These are phyloP conservation scores for Tyto alba DNA, from an alignment of 2,113 vertebrate species.

Conservation along the genomic window DNA sequence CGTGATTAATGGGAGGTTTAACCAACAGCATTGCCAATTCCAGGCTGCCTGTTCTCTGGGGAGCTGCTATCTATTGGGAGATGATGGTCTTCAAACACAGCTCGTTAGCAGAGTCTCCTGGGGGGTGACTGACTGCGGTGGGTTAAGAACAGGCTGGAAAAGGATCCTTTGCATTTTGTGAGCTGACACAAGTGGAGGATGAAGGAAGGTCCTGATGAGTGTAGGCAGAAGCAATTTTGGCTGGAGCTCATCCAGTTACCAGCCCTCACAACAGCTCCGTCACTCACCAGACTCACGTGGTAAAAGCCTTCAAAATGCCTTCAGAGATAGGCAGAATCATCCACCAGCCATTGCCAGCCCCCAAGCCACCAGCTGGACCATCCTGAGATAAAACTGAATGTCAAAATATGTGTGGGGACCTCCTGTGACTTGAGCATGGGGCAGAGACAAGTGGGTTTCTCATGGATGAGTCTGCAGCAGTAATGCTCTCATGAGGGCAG, in stretches of 20 bases:
- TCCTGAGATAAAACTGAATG: background rate
- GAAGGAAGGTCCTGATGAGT: background rate
- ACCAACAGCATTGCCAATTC: background rate
- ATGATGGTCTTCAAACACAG: constrained; percentile 9
- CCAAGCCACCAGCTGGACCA: background rate
- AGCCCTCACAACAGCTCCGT: background rate
- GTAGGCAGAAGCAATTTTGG: background rate
- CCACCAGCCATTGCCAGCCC: background rate
- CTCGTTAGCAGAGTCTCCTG: background rate
- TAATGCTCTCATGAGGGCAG: background rate
- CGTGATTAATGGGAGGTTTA: background rate
- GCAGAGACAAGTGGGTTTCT: background rate
- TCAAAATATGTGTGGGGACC: background rate
- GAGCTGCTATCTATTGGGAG: background rate
- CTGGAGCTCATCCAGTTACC: background rate
- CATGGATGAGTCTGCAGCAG: background rate
- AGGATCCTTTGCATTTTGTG: background rate
- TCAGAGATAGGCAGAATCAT: background rate
- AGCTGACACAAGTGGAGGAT: background rate
- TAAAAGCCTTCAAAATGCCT: background rate
- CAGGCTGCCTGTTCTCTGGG: background rate
- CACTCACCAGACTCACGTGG: background rate
- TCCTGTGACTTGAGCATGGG: background rate
- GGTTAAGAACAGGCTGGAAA: background rate
- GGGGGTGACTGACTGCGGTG: background rate